phyloP scores from a whole-genome alignment of 1,140 invertebrate species.

The Atta cephalotes region DNA sequence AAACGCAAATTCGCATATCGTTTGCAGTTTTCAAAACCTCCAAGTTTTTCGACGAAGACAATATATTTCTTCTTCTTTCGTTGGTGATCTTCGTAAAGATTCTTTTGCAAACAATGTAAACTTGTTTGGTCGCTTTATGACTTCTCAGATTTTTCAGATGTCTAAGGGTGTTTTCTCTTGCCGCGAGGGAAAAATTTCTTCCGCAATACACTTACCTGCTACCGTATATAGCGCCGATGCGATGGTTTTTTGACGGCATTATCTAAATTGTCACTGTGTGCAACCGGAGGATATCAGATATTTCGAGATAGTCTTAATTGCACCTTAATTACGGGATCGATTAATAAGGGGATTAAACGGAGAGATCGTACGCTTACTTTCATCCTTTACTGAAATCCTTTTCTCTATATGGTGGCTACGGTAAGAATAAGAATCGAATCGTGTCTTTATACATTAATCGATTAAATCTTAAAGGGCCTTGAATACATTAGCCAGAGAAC shows the following conservation, averaged over 20 bases:
- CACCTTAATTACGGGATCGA: constrained; percentile 67
- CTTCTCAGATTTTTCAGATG: constrained; percentile 57
- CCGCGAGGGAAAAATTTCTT: constrained; percentile 26
- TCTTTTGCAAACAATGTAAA: constrained; percentile 17
- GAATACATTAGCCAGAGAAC: constrained; percentile 52
- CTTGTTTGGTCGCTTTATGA: constrained; percentile 66
- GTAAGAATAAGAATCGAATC: constrained; percentile 49
- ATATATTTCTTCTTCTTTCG: not conserved
- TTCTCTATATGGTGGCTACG: not conserved
- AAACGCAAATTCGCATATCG: constrained; percentile 17
- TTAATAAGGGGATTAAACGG: constrained; percentile 32
- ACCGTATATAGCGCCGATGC: not conserved
- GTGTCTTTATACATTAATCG: constrained; percentile 47
- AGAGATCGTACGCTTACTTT: not conserved
- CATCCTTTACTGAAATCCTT: constrained; percentile 35
- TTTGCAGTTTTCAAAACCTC: not conserved
- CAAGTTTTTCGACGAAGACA: not conserved
- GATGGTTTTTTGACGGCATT: constrained; percentile 50
- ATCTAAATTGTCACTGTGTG: constrained; percentile 75
- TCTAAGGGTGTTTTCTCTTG: constrained; percentile 9
- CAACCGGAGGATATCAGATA: constrained; percentile 59
- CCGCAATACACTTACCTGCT: constrained; percentile 42
- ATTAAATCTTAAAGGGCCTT: constrained; percentile 58
- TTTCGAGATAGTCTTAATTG: constrained; percentile 70
- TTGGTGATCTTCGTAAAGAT: constrained; percentile 37